Conservation (phyloP, 2,888 invertebrate species). For the Endotricha flammealis region DNA sequence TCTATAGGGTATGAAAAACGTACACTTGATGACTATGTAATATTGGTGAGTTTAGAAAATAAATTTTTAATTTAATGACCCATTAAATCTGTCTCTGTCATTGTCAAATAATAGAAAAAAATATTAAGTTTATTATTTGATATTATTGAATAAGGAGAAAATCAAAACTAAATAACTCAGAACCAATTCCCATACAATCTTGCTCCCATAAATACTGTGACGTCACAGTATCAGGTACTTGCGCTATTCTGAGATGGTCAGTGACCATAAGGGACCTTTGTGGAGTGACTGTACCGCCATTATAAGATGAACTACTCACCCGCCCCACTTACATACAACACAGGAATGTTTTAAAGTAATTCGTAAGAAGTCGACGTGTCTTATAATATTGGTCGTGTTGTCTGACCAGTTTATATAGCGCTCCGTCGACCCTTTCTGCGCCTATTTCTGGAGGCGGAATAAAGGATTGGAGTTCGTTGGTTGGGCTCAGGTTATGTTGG, state of each 20-base stretch:
- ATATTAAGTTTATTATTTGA: too few relatives aligned
- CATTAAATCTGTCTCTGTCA: too few relatives aligned
- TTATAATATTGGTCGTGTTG: conserved; percentile 31
- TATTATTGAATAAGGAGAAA: too few relatives aligned
- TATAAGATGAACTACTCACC: conserved; percentile 31
- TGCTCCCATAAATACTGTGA: conserved; percentile 43
- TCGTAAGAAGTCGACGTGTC: conserved; percentile 29
- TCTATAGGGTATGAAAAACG: too few relatives aligned
- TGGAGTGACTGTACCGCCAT: conserved; percentile 71
- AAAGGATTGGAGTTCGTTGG: conserved; percentile 44
- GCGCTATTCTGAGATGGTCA: conserved; percentile 73
- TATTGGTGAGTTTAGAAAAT: too few relatives aligned
- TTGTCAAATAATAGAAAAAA: too few relatives aligned
- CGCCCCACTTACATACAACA: conserved; percentile 20
- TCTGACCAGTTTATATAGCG: conserved; percentile 38
- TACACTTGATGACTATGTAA: too few relatives aligned
- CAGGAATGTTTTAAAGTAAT: conserved; percentile 23
- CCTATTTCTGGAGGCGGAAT: conserved; percentile 44
- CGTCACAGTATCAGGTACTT: conserved; percentile 61
- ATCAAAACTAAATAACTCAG: too few relatives aligned
- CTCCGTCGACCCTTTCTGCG: conserved; percentile 31
- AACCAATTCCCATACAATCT: conserved; percentile 8
- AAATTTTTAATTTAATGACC: too few relatives aligned
- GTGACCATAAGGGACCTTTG: conserved; percentile 71
- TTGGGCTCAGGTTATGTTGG: conserved; percentile 43